Evolutionary conservation across 1,140 invertebrate species (phyloP).

Genomic region (Rhyacophila brunnea): DNA sequence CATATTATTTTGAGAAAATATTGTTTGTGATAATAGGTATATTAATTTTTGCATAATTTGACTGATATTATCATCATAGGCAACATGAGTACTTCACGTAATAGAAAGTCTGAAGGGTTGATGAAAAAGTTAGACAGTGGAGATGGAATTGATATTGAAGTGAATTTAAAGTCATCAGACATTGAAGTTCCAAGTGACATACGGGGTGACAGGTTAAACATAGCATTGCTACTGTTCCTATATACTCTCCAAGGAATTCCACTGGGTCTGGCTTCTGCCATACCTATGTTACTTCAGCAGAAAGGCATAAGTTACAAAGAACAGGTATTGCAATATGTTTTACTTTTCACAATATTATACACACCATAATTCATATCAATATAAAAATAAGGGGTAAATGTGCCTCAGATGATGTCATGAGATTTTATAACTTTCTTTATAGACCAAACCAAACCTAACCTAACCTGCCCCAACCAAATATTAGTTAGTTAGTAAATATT

Average conservation of each 20-base stretch:
- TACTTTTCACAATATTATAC: too few relatives aligned
- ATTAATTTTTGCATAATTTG: background rate
- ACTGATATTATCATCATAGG: slow-evolving; percentile 18
- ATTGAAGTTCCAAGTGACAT: slow-evolving; percentile 54
- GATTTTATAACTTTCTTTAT: too few relatives aligned
- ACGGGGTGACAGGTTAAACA: slow-evolving; percentile 73
- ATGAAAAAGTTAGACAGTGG: slow-evolving; percentile 45
- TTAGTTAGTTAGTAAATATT: too few relatives aligned
- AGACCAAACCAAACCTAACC: too few relatives aligned
- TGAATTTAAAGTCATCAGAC: background rate
- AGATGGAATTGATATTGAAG: slow-evolving; percentile 26
- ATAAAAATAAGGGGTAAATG: too few relatives aligned
- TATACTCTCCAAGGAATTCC: slow-evolving; percentile 97
- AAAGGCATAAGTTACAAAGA: slow-evolving; percentile 86
- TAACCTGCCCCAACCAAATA: too few relatives aligned
- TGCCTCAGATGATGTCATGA: too few relatives aligned
- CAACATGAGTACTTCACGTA: slow-evolving; percentile 26
- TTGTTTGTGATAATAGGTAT: slow-evolving; percentile 1
- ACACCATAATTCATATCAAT: too few relatives aligned
- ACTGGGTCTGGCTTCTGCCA: slow-evolving; percentile 85
- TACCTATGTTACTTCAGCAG: slow-evolving; percentile 94
- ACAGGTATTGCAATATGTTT: slow-evolving; percentile 46
- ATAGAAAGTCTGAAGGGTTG: slow-evolving; percentile 16
- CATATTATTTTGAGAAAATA: background rate
- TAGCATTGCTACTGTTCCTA: slow-evolving; percentile 84